Evolutionary conservation across 1,140 invertebrate species (phyloP).

Genomic region (Rhizoglyphus robini): DNA sequence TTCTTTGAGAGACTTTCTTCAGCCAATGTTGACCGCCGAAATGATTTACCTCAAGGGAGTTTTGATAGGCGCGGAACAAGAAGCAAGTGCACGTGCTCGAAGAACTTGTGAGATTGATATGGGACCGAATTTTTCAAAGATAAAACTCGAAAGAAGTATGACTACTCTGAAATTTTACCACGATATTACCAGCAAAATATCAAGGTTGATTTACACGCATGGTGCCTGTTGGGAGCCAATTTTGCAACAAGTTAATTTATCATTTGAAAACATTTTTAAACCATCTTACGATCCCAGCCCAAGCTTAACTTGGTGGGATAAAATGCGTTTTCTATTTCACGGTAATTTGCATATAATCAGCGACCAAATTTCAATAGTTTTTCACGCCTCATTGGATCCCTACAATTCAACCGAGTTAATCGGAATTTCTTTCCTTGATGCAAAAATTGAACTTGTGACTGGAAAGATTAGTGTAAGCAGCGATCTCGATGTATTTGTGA

Average conservation of each 20-base stretch:
- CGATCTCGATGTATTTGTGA: conserved; percentile 69
- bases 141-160: conserved; percentile 54
- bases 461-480: conserved; percentile 73
- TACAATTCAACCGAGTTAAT: conserved; percentile 98
- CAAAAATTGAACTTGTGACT: conserved; percentile 89
- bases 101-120: conserved; percentile 38
- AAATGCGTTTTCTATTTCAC: conserved; percentile 79
- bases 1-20: conserved; percentile 86
- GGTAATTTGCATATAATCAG: conserved; percentile 76
- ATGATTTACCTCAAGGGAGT: conserved; percentile 73
- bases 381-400: conserved; percentile 90
- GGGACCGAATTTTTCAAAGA: conserved; percentile 37
- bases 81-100: conserved; percentile 56
- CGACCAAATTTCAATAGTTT: conserved; percentile 64
- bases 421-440: conserved; percentile 84
- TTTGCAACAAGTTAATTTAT: conserved; percentile 56
- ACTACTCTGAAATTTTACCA: conserved; percentile 92
- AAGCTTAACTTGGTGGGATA: conserved; percentile 93
- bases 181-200: conserved; percentile 60
- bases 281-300: conserved; percentile 85
- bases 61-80: conserved; percentile 73
- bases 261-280: conserved; percentile 53
- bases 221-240: conserved; percentile 98
- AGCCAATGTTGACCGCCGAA: conserved; percentile 68
- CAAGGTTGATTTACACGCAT: conserved; percentile 34